These are phyloP conservation scores for Myotis lucifugus DNA, from an alignment of 2,113 vertebrate species.

Conservation along the genomic window DNA sequence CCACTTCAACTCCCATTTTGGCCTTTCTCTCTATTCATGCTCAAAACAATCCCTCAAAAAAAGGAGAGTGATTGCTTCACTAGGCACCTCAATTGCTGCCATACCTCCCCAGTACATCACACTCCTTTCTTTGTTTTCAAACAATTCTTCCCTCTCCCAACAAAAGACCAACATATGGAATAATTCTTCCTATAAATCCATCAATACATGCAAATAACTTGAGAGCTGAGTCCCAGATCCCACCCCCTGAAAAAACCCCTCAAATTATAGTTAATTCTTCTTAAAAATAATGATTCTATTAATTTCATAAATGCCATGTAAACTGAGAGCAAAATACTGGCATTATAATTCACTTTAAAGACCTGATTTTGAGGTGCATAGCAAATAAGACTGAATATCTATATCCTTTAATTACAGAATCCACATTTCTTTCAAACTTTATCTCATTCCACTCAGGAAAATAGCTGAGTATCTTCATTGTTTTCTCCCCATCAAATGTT, in stretches of 20 bases:
- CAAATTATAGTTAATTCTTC: background rate
- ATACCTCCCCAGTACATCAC: rapidly evolving
- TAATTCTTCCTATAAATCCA: background rate
- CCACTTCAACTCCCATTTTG: background rate
- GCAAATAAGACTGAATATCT: background rate
- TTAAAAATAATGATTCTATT: background rate
- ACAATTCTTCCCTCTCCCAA: background rate
- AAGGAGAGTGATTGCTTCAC: rapidly evolving
- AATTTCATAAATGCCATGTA: background rate
- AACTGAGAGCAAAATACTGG: background rate
- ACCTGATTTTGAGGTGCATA: background rate
- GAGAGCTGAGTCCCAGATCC: background rate
- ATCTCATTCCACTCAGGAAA: conserved; percentile 60
- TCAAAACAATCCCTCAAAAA: background rate
- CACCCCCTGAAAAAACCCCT: rapidly evolving
- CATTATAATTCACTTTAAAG: background rate
- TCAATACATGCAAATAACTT: background rate
- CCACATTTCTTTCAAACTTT: conserved; percentile 13
- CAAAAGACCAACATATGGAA: rapidly evolving
- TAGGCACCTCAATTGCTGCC: too few species aligned
- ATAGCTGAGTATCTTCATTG: conserved; percentile 61
- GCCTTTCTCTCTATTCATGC: background rate
- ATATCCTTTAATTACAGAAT: background rate
- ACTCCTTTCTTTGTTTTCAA: background rate
- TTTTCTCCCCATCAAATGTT: conserved; percentile 29